Conservation (phyloP, 1,140 invertebrate species). For the Coenobita brevimanus region DNA sequence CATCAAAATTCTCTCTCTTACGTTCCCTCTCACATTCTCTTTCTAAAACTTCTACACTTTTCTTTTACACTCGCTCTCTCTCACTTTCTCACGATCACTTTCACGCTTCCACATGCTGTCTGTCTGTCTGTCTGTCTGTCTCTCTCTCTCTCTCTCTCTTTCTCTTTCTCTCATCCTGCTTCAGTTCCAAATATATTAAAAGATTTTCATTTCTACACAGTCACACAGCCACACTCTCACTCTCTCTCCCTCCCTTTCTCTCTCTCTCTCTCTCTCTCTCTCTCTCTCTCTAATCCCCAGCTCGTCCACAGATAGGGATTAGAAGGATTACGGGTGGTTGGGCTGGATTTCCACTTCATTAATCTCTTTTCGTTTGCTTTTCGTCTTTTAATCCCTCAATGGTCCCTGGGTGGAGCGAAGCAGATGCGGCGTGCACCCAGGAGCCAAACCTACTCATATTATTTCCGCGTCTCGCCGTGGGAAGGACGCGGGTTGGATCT, state of each 20-base stretch:
- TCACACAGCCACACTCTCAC: background rate
- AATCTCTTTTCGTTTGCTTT: background rate
- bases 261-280: background rate
- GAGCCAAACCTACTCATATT: too few species aligned
- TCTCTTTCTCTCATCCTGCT: background rate
- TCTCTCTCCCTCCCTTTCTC: background rate
- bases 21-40: background rate
- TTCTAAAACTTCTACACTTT: too few species aligned
- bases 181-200: background rate
- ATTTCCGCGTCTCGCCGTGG: too few species aligned
- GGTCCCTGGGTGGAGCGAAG: too few species aligned
- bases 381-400: background rate
- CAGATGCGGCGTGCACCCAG: too few species aligned
- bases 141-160: background rate
- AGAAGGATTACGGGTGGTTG: too few species aligned
- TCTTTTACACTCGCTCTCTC: constrained; percentile 9
- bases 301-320: too few species aligned
- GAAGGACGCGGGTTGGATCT: too few species aligned
- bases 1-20: background rate
- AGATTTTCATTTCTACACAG: background rate
- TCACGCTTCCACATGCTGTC: background rate
- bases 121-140: background rate
- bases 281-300: background rate
- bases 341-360: background rate
- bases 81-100: background rate